Percentiles rank a stretch among this genome's conserved stretches.
These are phyloP conservation scores for Nerophis lumbriciformis DNA, from an alignment of 2,113 vertebrate genomes.

Conservation along the genomic window DNA sequence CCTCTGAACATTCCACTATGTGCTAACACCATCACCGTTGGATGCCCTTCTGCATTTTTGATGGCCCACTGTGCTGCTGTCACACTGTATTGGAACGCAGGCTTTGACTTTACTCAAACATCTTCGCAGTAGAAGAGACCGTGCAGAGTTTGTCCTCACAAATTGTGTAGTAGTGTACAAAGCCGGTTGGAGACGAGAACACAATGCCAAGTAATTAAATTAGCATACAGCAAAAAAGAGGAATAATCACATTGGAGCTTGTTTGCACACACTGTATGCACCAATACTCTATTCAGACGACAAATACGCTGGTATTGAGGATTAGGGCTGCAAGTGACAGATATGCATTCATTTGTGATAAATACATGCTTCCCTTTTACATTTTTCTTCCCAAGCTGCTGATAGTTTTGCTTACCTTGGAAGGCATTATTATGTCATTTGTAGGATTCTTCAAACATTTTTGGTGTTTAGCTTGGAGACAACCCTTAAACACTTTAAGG, in stretches of 20 bases:
- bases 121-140: conserved; percentile 21
- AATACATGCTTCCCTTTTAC: not conserved
- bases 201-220: conserved; percentile 68
- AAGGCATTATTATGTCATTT: conserved; percentile 49
- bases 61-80: conserved; percentile 40
- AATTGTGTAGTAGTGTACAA: conserved; percentile 12
- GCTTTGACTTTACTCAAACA: conserved; percentile 10
- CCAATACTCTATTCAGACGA: conserved; percentile 42
- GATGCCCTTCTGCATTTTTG: conserved; percentile 51
- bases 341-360: conserved; percentile 56
- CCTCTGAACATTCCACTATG: conserved; percentile 42
- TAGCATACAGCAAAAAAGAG: conserved; percentile 58
- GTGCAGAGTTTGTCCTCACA: not conserved
- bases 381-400: conserved; percentile 21
- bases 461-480: conserved; percentile 25
- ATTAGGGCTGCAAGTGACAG: conserved; percentile 57
- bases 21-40: conserved; percentile 35
- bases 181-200: conserved; percentile 48
- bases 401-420: conserved; percentile 60
- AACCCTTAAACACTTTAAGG: conserved; percentile 31
- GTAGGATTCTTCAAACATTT: conserved; percentile 43
- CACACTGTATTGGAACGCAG: conserved; percentile 18
- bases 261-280: conserved; percentile 37
- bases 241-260: conserved; percentile 63
- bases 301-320: conserved; percentile 47